Percentiles rank a stretch among this genome's conserved stretches.
phyloP scores from a whole-genome alignment of 1,140 invertebrate genomes.

The Rhyzopertha dominica region DNA sequence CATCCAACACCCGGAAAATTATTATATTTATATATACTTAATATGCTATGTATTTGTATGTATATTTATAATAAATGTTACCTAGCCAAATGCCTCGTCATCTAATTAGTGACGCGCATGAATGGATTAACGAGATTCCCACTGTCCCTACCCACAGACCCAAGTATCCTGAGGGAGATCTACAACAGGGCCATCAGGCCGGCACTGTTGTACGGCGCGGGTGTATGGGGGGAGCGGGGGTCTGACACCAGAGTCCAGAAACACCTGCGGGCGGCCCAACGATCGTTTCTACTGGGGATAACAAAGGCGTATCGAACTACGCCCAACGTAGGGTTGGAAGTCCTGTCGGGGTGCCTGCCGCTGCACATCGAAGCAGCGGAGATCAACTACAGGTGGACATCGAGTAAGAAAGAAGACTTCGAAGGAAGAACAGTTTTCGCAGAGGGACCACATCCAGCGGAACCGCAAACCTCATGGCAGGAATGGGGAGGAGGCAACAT shows the following conservation, averaged over 20 bases:
- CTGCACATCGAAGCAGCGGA: conserved; percentile 15
- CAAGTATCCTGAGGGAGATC: conserved; percentile 13
- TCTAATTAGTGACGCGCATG: conserved; percentile 53
- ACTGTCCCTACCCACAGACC: no score
- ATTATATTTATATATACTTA: no score
- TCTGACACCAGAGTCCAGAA: conserved; percentile 9
- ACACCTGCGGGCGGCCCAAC: conserved; percentile 19
- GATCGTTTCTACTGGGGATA: conserved; percentile 16
- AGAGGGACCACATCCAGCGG: conserved; percentile 4
- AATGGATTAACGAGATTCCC: conserved; percentile 50
- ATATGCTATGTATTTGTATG: no score
- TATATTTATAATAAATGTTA: no score
- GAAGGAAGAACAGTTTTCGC: conserved; percentile 1
- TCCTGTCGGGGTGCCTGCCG: conserved; percentile 20
- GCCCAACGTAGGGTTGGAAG: conserved; percentile 15
- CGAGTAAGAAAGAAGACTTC: neutral
- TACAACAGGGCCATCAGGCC: conserved; percentile 17
- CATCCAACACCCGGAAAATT: no score
- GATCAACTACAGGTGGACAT: no score
- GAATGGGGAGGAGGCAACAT: neutral
- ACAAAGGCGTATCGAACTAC: conserved; percentile 15
- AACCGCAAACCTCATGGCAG: neutral
- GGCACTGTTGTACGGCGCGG: conserved; percentile 20
- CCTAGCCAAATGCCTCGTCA: conserved; percentile 55
- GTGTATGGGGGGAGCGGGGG: conserved; percentile 15